Conservation (phyloP, 2,113 vertebrate species). For the Otolemur garnettii region DNA sequence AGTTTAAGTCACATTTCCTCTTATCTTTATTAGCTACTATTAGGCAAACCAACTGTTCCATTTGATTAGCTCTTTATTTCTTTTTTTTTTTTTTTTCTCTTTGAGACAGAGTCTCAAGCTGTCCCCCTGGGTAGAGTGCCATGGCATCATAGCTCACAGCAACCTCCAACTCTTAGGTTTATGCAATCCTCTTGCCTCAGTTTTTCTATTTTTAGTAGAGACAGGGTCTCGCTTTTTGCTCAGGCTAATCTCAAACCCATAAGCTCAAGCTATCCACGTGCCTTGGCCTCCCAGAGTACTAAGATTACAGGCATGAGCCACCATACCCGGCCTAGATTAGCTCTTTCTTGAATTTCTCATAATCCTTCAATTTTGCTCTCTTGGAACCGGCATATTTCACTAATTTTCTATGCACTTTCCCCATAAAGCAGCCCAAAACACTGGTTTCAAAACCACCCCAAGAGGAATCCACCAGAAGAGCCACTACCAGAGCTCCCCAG, state of each 20-base stretch:
- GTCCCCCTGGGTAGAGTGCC: too few species aligned
- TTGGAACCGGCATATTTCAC: slow-evolving; percentile 20
- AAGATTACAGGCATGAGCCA: too few species aligned
- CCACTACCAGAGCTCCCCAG: background rate
- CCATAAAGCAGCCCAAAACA: slow-evolving; percentile 23
- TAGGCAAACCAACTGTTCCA: background rate
- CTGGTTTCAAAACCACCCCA: slow-evolving; percentile 9
- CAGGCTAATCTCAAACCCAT: too few species aligned
- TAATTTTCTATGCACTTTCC: background rate
- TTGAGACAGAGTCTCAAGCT: too few species aligned
- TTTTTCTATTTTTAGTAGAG: too few species aligned
- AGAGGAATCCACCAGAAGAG: background rate
- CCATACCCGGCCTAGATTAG: background rate
- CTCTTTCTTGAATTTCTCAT: slow-evolving; percentile 39
- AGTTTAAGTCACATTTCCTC: background rate
- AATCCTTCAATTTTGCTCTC: slow-evolving; percentile 19
- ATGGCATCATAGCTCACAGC: too few species aligned
- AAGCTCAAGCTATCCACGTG: too few species aligned
- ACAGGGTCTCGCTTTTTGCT: too few species aligned
- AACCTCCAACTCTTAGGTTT: too few species aligned
- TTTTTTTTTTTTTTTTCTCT: slow-evolving; percentile 1
- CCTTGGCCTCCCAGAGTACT: too few species aligned
- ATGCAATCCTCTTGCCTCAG: too few species aligned
- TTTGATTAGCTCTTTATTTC: background rate
- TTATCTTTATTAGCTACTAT: background rate